These are phyloP conservation scores for Blastobasis lacticolella DNA, from an alignment of 2,888 invertebrate genomes.

Conservation along the genomic window DNA sequence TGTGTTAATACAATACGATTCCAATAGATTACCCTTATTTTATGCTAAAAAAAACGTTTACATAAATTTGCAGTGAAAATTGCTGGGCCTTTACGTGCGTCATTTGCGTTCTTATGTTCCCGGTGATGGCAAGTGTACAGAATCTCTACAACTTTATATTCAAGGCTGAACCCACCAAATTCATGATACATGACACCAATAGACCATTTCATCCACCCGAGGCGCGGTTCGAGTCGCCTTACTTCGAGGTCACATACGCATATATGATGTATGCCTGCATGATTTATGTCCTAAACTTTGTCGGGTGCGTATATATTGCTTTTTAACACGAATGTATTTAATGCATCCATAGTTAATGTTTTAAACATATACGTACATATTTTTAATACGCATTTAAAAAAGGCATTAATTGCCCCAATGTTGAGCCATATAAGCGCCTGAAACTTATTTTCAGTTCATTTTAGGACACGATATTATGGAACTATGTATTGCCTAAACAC, in stretches of 20 bases:
- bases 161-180: slow-evolving; percentile 22
- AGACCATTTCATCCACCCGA: slow-evolving; percentile 28
- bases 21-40: too few species aligned
- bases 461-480: too few species aligned
- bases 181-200: slow-evolving; percentile 46
- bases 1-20: too few species aligned
- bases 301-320: slow-evolving; percentile 14
- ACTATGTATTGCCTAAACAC: too few species aligned
- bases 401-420: too few species aligned
- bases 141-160: slow-evolving; percentile 28
- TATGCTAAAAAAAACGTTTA: too few species aligned
- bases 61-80: neutral
- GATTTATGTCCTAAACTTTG: slow-evolving; percentile 31
- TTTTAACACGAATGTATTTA: too few species aligned
- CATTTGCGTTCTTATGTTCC: slow-evolving; percentile 28
- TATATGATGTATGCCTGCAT: slow-evolving; percentile 28
- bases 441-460: too few species aligned
- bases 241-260: slow-evolving; percentile 33
- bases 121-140: slow-evolving; percentile 25
- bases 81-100: slow-evolving; percentile 29
- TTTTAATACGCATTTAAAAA: too few species aligned
- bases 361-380: too few species aligned
- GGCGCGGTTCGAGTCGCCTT: slow-evolving; percentile 31
- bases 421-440: too few species aligned
- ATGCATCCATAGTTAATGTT: too few species aligned